Evolutionary conservation across 1,140 invertebrate genomes (phyloP), one percentile per base, ranked within the genome.

Genomic region (Ceratoteleas bidentatus): DNA sequence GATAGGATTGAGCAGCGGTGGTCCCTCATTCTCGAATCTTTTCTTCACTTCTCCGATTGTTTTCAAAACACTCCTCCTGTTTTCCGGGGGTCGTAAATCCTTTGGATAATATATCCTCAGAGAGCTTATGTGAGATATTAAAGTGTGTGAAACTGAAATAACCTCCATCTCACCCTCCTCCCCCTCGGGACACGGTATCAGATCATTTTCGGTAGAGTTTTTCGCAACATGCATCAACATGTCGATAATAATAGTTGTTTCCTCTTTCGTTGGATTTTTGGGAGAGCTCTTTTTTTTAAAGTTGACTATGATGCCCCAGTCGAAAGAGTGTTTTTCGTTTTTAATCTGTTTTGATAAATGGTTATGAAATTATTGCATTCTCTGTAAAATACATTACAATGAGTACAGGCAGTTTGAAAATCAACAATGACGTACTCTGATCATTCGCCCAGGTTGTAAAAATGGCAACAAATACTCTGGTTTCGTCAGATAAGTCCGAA

Each of bases 281-380:
- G 89, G 88, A 16, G 77, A 91, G 81, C 89, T 93, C 84, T 97
- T 97, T 84, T 96, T 96, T 83, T 96, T 96, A 85, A 98, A 99
- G 90, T 98, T 99, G 0, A 99, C 94, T 49, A 99, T 94, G 16
- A 98, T 96, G 34, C 98, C 98, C 98, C 98, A 99, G 81, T 98
- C 98, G 91, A 98, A 99, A 87, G 98, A 96, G 68, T 96, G 92
- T 0, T 95, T 94, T 56, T 95, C 95, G 84, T 95, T 96, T 92
- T 97, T 97, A 3, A 99, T 94, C 95, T 97, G 43, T 45, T 45
- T n/a, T n/a, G n/a, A 45, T 24, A 24, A 24, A 24, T n/a, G n/a
- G 24, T 24, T 24, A 24, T 24, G 24, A 24, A 24, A 24, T 24
- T 24, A 24, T 24, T 2, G 24, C 4, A 24, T 24, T 24, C 24